phyloP scores from a whole-genome alignment of 2,113 vertebrate genomes.

The Pachypanchax playfairii region DNA sequence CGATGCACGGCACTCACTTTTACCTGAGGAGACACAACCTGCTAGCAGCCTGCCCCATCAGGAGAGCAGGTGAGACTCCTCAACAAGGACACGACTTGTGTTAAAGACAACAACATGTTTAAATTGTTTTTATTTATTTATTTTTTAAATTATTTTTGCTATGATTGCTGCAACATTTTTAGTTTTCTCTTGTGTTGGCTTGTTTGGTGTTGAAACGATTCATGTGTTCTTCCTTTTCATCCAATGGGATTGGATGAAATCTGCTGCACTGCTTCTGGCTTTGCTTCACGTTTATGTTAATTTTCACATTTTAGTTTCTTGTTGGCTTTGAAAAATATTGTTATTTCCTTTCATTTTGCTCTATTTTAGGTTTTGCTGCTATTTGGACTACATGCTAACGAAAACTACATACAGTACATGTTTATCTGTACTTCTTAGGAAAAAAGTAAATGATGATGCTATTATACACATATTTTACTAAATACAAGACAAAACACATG shows the following conservation, averaged over 20 bases:
- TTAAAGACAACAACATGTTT: constrained; percentile 6
- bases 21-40: constrained; percentile 91
- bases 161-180: constrained; percentile 33
- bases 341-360: constrained; percentile 31
- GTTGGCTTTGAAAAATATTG: constrained; percentile 9
- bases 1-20: constrained; percentile 86
- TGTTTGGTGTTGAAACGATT: constrained; percentile 37
- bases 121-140: background rate
- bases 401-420: background rate
- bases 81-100: constrained; percentile 45
- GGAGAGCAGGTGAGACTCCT: constrained; percentile 90
- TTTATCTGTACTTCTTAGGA: no score
- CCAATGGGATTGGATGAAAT: constrained; percentile 57
- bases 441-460: no score
- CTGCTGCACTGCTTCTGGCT: constrained; percentile 51
- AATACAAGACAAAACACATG: no score
- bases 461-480: no score
- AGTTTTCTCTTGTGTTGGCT: constrained; percentile 31
- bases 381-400: constrained; percentile 7
- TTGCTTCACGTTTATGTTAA: constrained; percentile 57
- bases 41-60: constrained; percentile 84
- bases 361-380: constrained; percentile 10
- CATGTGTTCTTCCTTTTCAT: constrained; percentile 44
- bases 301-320: constrained; percentile 57
- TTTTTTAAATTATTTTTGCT: constrained; percentile 5